Base-by-base conservation (phyloP, 2,888 invertebrate genomes). In the Hyposoter dolosus region DNA sequence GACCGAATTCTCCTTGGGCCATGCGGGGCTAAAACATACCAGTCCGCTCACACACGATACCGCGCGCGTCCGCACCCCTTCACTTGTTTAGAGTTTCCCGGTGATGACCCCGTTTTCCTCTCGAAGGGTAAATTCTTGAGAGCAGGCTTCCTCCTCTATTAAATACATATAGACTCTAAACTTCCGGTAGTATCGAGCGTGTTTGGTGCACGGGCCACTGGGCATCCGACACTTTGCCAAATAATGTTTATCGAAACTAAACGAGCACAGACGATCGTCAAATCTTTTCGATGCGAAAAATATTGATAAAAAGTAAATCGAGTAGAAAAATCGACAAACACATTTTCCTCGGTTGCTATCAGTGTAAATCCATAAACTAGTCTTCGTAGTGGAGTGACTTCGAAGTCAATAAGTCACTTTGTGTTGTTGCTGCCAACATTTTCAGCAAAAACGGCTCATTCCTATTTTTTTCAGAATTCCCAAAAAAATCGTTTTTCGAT, bases 61-160 rank as follows among this genome's bases (percentile, higher is more conserved):
- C 28, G 28, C 28, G 28, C 75, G 50, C 5, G 28, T 35, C 35
- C 28, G 53, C 68, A 56, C 5, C 45, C 82, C 78, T 78, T 82
- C 69, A 65, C 78, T 85, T 71, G 83, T 66, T 83, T 50, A 50
- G 60, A 80, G 80, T 82, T 85, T 60, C 53, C 45, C 76, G 72
- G 60, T 60, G 63, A 80, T 83, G 83, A 85, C 80, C 85, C 75
- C 76, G 80, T 85, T 83, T 83, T 68, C 82, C 66, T 80, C 45
- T 53, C 85, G 76, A 72, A 80, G 76, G 76, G 71, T 80, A 85
- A 80, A 85, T 85, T 85, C 83, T 83, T 80, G 80, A 85, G 83
- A 80, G 32, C 32, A 32, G 80, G 60, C 75, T 85, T 72, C 82
- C 80, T 66, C 23, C 56, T 23, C 50, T 60, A 68, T 23, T 75